A percentile compares a stretch with the other conserved stretches of the same genome.
These are phyloP conservation scores for Hylaeus volcanicus DNA, from an alignment of 1,140 invertebrate genomes.

Conservation along the genomic window DNA sequence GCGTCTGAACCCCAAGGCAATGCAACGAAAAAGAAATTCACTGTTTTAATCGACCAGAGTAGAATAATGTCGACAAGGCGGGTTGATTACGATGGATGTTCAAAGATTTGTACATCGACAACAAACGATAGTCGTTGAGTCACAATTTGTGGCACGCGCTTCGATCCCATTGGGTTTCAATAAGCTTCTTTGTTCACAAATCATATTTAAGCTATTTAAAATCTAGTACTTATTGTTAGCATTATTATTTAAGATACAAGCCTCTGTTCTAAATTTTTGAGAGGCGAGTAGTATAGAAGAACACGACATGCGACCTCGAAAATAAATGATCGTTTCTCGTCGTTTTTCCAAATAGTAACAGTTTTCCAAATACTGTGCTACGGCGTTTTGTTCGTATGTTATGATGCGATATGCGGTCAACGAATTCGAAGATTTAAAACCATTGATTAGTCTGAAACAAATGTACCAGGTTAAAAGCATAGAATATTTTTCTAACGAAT, in stretches of 20 bases:
- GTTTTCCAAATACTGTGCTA: too few species aligned
- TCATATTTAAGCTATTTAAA: constrained; percentile 39
- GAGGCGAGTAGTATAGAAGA: background rate
- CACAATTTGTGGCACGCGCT: background rate
- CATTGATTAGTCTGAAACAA: too few species aligned
- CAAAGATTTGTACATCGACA: background rate
- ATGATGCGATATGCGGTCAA: too few species aligned
- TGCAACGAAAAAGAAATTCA: too few species aligned
- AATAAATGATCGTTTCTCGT: background rate
- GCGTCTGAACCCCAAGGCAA: too few species aligned
- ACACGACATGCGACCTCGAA: background rate
- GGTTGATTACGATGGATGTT: background rate
- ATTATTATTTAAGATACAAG: constrained; percentile 1
- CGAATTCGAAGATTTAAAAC: too few species aligned
- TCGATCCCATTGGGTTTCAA: background rate
- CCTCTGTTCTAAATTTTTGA: background rate
- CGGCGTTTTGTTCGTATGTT: too few species aligned
- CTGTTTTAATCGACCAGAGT: too few species aligned
- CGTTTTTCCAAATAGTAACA: background rate
- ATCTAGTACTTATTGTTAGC: background rate
- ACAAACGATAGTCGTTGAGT: background rate
- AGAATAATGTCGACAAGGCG: background rate
- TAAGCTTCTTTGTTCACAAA: background rate
- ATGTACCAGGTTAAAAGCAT: too few species aligned
- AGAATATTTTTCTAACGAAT: too few species aligned